phyloP scores from a whole-genome alignment of 2,888 invertebrate species.

The Carabus problematicus region DNA sequence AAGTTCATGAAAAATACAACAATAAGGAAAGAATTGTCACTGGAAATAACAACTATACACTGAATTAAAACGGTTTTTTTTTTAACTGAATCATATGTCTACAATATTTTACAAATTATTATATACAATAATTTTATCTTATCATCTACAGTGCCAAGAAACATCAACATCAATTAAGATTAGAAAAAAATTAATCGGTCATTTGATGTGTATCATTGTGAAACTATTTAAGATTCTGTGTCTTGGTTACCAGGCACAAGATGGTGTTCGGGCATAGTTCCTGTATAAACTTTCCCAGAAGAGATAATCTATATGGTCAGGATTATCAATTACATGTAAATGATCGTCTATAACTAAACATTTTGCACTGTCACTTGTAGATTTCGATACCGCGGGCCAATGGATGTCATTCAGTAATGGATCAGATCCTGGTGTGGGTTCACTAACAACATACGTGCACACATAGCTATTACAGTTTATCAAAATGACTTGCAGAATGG shows the following conservation, averaged over 20 bases:
- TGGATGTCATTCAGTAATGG: constrained; percentile 21
- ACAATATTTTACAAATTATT: too few relatives aligned
- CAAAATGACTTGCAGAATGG: background rate
- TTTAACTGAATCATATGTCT: too few relatives aligned
- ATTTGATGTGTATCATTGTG: too few relatives aligned
- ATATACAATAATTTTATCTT: too few relatives aligned
- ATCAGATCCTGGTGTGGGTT: constrained; percentile 31
- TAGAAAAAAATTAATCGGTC: too few relatives aligned
- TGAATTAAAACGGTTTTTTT: too few relatives aligned
- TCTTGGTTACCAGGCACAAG: constrained; percentile 10
- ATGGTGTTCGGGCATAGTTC: constrained; percentile 21
- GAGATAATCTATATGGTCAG: constrained; percentile 1
- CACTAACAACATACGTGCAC: constrained; percentile 8
- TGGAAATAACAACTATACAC: too few relatives aligned
- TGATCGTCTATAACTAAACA: constrained; percentile 30
- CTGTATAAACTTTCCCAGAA: constrained; percentile 34
- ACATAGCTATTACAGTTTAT: background rate
- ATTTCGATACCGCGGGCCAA: constrained; percentile 24
- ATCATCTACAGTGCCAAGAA: too few relatives aligned
- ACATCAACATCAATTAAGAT: too few relatives aligned
- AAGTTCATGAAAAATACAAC: too few relatives aligned
- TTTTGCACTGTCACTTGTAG: constrained; percentile 9
- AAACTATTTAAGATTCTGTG: too few relatives aligned
- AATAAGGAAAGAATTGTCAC: too few relatives aligned
- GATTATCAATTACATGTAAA: constrained; percentile 17